Conservation (phyloP, 2,797 vertebrate genomes). For the Paratrypauchen microcephalus region DNA sequence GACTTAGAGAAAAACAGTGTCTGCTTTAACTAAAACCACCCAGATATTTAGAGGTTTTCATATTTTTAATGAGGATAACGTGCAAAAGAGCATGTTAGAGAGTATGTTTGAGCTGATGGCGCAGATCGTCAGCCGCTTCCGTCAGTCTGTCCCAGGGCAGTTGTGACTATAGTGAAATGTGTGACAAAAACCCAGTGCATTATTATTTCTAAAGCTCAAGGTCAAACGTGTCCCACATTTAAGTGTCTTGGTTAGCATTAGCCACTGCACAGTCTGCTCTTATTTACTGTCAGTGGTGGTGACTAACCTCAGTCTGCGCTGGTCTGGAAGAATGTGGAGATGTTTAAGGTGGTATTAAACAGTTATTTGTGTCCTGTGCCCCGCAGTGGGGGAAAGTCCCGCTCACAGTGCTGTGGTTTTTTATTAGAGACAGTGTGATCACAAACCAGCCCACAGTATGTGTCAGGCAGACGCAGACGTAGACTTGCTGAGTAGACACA, state of each 20-base stretch:
- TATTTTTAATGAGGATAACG: too few relatives aligned
- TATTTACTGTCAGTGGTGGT: not conserved
- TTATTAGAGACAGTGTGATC: not conserved
- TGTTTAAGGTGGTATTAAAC: constrained; percentile 6
- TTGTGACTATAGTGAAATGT: too few relatives aligned
- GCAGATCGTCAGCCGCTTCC: too few relatives aligned
- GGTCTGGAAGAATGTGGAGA: constrained; percentile 5
- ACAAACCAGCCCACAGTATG: constrained; percentile 19
- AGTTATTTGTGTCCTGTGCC: constrained; percentile 16
- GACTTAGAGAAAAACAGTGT: too few relatives aligned
- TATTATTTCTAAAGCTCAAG: too few relatives aligned
- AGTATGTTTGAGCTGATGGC: too few relatives aligned
- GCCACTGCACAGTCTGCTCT: not conserved
- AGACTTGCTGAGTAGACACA: constrained; percentile 18
- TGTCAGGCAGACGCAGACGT: constrained; percentile 20
- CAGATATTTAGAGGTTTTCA: too few relatives aligned
- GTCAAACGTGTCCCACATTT: too few relatives aligned
- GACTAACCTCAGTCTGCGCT: not conserved
- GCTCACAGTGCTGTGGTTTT: constrained; percentile 12
- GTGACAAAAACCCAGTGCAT: too few relatives aligned
- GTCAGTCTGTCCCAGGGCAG: too few relatives aligned
- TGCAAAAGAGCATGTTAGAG: too few relatives aligned
- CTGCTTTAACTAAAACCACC: too few relatives aligned
- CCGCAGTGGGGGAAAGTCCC: not conserved
- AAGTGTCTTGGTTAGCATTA: not conserved